Percentiles rank a stretch among this genome's conserved stretches.
phyloP scores from a whole-genome alignment of 2,113 vertebrate genomes.

The Platysteira castanea region DNA sequence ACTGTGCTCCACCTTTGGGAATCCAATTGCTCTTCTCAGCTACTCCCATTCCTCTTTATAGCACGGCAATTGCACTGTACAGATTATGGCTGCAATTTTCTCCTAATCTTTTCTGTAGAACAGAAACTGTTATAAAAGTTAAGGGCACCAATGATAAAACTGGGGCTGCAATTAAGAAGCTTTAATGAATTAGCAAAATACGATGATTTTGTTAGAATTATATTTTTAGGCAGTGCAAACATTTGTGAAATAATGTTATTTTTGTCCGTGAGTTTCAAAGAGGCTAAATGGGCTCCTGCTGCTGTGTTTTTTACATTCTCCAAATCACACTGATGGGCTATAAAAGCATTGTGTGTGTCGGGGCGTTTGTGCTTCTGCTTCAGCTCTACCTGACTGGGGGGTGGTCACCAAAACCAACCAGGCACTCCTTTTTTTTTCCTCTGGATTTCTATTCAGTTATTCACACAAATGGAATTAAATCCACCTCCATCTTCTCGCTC shows the following conservation, averaged over 20 bases:
- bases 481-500: not conserved
- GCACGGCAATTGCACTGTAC: constrained; percentile 69
- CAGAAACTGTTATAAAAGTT: constrained; percentile 69
- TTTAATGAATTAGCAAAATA: constrained; percentile 45
- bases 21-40: constrained; percentile 64
- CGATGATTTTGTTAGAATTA: not conserved
- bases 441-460: not conserved
- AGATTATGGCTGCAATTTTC: constrained; percentile 84
- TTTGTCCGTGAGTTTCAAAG: not conserved
- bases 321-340: not conserved
- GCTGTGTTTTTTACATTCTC: not conserved
- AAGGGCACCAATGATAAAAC: constrained; percentile 55
- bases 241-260: not conserved
- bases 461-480: not conserved
- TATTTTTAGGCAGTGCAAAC: not conserved
- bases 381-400: not conserved
- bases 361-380: not conserved
- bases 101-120: constrained; percentile 77
- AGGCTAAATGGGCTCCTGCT: not conserved
- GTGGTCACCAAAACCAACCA: accelerated
- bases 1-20: constrained; percentile 81
- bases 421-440: not conserved
- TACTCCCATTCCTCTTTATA: constrained; percentile 79
- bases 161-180: constrained; percentile 52
- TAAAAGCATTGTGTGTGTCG: accelerated